Evolutionary conservation across 2,113 vertebrate genomes (phyloP), one percentile per base, ranked within the genome.

Genomic region (Camarhynchus parvulus): DNA sequence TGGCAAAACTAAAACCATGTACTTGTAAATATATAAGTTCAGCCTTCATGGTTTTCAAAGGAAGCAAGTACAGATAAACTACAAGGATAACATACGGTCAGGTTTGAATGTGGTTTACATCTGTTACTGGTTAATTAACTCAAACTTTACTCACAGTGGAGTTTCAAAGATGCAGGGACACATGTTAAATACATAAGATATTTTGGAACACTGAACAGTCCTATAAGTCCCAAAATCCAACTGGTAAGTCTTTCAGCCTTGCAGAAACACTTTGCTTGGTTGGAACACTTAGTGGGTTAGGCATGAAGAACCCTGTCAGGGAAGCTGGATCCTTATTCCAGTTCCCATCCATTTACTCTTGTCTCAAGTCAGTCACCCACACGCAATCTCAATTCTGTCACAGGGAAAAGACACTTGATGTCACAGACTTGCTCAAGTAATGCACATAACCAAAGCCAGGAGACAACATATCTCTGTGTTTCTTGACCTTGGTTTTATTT

Each of bases 1-100:
- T 58, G 75, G 68, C 73, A 93, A 93, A 95, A 96, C 83, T 89
- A 56, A 93, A 96, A 92, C 93, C 93, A 92, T 96, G 81, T 62
- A 92, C 50, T 68, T 47, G 39, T 53, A 90, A 93, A 83, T 79
- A 62, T 70, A 76, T 37, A 80, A 0, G 0, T 77, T 72, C 59
- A 67, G 87, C 46, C 61, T 70, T 67, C 87, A 70, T 59, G 68
- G 35, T 89, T 97, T 95, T 92, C 92, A 95, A 94, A 96, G 92
- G 86, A 92, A 95, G 73, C 39, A 59, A 95, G 33, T 44, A 87
- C 56, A 96, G 83, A 95, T 88, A 96, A 96, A 93, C 85, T 92
- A 58, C 67, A 61, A 49, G 90, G 24, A 53, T 64, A 96, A 72
- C 92, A 92, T 81, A 81, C 75, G 76, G 76, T 35, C 86, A 66